phyloP scores from a whole-genome alignment of 1,140 invertebrate genomes.

The Lordiphosa clarofinis region DNA sequence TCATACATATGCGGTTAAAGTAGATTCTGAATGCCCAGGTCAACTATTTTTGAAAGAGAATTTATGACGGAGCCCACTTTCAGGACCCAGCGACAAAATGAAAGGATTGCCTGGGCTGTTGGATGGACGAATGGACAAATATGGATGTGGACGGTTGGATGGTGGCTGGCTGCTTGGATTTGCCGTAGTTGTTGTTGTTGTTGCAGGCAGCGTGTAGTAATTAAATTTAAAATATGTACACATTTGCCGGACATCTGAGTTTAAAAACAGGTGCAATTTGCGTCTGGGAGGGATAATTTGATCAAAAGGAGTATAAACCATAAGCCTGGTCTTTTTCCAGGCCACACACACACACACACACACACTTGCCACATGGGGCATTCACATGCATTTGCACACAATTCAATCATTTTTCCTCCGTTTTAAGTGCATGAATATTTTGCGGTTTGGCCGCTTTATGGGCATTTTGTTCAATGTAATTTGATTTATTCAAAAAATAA shows the following conservation, averaged over 20 bases:
- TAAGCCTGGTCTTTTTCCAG: conserved; percentile 38
- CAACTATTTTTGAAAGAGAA: conserved; percentile 60
- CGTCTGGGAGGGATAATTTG: conserved; percentile 50
- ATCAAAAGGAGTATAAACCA: conserved; percentile 58
- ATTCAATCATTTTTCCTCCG: conserved; percentile 65
- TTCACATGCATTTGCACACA: conserved; percentile 28
- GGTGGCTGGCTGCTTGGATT: conserved; percentile 47
- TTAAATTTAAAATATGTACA: conserved; percentile 76
- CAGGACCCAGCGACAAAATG: conserved; percentile 39
- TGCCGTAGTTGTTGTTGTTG: conserved; percentile 39
- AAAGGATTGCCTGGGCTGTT: conserved; percentile 42
- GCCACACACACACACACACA: conserved; percentile 9
- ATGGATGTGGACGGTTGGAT: conserved; percentile 20
- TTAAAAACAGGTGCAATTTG: conserved; percentile 54
- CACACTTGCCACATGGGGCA: conserved; percentile 1
- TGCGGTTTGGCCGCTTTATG: conserved; percentile 70
- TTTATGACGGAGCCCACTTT: conserved; percentile 40
- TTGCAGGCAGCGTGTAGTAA: conserved; percentile 57
- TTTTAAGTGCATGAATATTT: conserved; percentile 72
- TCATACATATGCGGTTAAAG: conserved; percentile 34
- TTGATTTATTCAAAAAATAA: conserved; percentile 51
- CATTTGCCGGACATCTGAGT: conserved; percentile 57
- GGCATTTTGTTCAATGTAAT: conserved; percentile 69
- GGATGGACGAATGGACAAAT: conserved; percentile 16
- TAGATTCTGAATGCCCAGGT: conserved; percentile 54